Conservation (phyloP, 2,797 vertebrate species). For the Crocodylus rhombifer region DNA sequence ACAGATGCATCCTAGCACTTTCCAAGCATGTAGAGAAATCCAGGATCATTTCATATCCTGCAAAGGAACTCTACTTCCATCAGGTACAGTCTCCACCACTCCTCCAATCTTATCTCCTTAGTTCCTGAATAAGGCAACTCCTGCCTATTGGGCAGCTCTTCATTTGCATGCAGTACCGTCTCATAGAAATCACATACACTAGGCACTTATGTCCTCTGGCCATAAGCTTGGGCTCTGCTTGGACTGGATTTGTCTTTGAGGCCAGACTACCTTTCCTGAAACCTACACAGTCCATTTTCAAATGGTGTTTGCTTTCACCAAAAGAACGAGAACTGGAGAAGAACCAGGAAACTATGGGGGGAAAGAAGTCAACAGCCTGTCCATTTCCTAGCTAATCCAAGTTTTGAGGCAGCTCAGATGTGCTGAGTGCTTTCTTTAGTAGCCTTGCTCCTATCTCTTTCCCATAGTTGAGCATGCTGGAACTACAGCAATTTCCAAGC, state of each 20-base stretch:
- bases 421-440: background rate
- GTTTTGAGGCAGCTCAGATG: background rate
- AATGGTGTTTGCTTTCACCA: background rate
- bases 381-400: background rate
- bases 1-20: background rate
- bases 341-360: background rate
- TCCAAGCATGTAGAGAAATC: background rate
- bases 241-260: background rate
- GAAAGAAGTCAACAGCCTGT: background rate
- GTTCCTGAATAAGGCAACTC: background rate
- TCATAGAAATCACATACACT: background rate
- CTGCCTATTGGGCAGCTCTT: background rate
- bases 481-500: background rate
- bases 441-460: background rate
- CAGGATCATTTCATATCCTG: background rate
- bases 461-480: background rate
- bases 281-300: background rate
- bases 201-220: background rate
- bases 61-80: rapidly evolving
- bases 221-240: background rate
- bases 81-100: background rate
- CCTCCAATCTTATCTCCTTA: background rate
- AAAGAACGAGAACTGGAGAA: background rate
- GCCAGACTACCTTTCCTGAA: background rate
- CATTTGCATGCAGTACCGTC: background rate